Percentiles rank a stretch among this genome's conserved stretches.
These are phyloP conservation scores for Anniella stebbinsi DNA, from an alignment of 2,797 vertebrate species.

Conservation along the genomic window DNA sequence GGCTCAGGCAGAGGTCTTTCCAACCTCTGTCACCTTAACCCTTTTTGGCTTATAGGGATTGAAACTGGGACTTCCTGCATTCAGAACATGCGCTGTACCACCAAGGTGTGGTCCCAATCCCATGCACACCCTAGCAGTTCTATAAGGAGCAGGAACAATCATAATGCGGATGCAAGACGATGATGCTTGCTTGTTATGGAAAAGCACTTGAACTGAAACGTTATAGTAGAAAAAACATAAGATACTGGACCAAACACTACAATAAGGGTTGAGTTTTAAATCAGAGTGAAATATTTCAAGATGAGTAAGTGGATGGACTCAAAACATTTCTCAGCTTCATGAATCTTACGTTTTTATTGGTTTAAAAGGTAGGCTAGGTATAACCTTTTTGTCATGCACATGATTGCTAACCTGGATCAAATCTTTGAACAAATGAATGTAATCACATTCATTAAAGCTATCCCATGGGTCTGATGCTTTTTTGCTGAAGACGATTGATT, in stretches of 20 bases:
- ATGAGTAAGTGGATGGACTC: not conserved
- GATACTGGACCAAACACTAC: not conserved
- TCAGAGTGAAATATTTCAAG: not conserved
- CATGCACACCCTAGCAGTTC: not conserved
- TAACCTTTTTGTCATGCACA: not conserved
- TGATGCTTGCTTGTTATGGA: not conserved
- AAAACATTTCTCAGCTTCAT: not conserved
- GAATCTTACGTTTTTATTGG: not conserved
- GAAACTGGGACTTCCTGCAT: not conserved
- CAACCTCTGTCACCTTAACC: no score
- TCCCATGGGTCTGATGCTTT: conserved; percentile 48
- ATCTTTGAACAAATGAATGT: conserved; percentile 57
- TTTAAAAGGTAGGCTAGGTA: not conserved
- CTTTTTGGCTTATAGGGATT: not conserved
- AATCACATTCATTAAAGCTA: conserved; percentile 57
- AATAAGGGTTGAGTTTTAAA: not conserved
- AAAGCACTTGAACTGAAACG: not conserved
- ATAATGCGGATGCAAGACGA: not conserved
- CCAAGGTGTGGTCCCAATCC: not conserved
- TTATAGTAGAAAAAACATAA: not conserved
- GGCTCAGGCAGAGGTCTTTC: not conserved
- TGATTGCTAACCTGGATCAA: conserved; percentile 47
- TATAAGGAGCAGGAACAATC: not conserved
- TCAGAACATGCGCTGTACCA: not conserved
- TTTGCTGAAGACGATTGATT: conserved; percentile 63